Base-by-base conservation (phyloP, 2,888 invertebrate species). In the Cephus runcator region DNA sequence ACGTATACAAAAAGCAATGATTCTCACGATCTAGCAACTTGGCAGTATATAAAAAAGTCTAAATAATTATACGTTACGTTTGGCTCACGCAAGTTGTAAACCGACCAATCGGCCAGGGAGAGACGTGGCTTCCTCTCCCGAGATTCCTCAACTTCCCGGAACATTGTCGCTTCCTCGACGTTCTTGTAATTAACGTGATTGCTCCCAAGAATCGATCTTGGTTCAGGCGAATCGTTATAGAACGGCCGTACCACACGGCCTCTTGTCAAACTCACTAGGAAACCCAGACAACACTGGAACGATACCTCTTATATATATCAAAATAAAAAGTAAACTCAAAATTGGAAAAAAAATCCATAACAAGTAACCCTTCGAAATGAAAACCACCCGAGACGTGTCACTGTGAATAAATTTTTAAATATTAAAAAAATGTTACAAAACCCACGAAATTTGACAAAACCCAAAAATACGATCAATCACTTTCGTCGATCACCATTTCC, bases 81-180 rank as follows among this genome's bases (percentile, higher is more conserved):
- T 3, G 91, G 91, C 77, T 92, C 91, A 76, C 83, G 85, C 33
- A 89, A 85, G 83, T 91, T 90, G 82, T 93, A 92, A 76, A 88
- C 87, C 34, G 88, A 88, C 90, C 90, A 92, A 75, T 92, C 92
- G 6, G 88, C 89, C 80, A 89, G 81, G 73, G 88, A 89, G 68
- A 90, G 83, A 79, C 86, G 81, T 23, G 77, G 80, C 69, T 80
- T 69, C 75, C 73, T 33, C 34, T 77, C 40, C 23, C n/a, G 68
- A 30, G 33, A 36, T 69, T 31, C 23, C 69, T 34, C 34, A n/a
- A 36, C 69, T 15, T 36, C 73, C 73, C 73, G 76, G 34, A 79
- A 79, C 68, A 35, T 69, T 30, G 56, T 23, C 9, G 56, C 56
- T 56, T 56, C 56, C 15, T 56, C 56, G 56, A 56, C 2, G 23